These are phyloP conservation scores for Heliconius erato DNA, from an alignment of 2,888 invertebrate species.

Conservation along the genomic window DNA sequence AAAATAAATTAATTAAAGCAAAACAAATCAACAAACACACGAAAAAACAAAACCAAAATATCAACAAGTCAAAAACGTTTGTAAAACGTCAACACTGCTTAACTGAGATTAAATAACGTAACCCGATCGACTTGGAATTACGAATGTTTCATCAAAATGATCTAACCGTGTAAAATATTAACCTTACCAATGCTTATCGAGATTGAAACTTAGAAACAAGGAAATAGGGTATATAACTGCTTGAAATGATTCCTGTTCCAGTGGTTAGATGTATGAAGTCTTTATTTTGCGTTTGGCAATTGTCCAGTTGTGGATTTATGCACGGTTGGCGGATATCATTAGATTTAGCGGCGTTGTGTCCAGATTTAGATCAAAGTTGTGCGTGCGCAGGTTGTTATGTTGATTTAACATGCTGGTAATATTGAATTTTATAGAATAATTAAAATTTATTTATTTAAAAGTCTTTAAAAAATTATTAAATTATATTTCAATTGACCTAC, in stretches of 20 bases:
- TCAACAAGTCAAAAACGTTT: constrained; percentile 16
- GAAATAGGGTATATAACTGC: constrained; percentile 6
- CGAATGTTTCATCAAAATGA: constrained; percentile 22
- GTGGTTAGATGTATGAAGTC: constrained; percentile 31
- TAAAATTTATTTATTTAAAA: not conserved
- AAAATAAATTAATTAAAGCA: not conserved
- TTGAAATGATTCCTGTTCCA: not conserved
- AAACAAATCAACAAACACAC: not conserved
- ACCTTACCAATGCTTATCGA: not conserved
- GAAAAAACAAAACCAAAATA: not conserved
- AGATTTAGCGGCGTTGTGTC: constrained; percentile 60
- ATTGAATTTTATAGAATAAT: constrained; percentile 17
- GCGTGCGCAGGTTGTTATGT: constrained; percentile 46
- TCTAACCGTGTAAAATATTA: constrained; percentile 10
- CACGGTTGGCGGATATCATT: constrained; percentile 66
- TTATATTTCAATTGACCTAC: not conserved
- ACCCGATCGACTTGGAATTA: constrained; percentile 4
- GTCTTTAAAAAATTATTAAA: not conserved
- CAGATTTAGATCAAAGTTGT: constrained; percentile 58
- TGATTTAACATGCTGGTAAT: constrained; percentile 31
- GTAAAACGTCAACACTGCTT: constrained; percentile 38
- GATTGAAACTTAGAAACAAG: not conserved
- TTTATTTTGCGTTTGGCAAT: constrained; percentile 49
- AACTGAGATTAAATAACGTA: constrained; percentile 34
- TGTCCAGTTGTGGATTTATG: constrained; percentile 67